Conservation (phyloP, 2,797 vertebrate species). For the Eutrigla gurnardus region DNA sequence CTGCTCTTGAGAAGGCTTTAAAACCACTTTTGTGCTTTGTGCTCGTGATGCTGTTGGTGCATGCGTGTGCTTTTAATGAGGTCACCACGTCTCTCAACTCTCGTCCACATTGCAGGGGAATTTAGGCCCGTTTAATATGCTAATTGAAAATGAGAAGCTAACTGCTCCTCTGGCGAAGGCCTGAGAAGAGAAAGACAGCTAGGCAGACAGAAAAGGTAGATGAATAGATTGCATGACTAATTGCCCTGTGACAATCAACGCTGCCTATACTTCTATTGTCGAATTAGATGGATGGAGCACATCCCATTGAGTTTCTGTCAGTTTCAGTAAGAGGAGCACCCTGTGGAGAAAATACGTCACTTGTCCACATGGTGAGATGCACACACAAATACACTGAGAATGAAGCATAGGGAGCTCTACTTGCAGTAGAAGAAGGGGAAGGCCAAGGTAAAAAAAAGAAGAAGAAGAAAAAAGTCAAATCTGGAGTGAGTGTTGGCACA, state of each 20-base stretch:
- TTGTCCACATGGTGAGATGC: constrained; percentile 29
- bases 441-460: background rate
- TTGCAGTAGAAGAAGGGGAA: background rate
- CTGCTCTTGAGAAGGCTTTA: constrained; percentile 54
- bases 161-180: constrained; percentile 52
- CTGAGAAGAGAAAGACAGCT: constrained; percentile 1
- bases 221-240: constrained; percentile 25
- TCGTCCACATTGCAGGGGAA: constrained; percentile 61
- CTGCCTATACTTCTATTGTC: constrained; percentile 3
- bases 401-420: constrained; percentile 8
- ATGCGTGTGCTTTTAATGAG: constrained; percentile 60
- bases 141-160: constrained; percentile 71
- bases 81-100: constrained; percentile 61
- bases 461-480: background rate
- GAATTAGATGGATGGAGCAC: constrained; percentile 12
- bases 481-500: background rate
- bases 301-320: constrained; percentile 34
- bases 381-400: background rate
- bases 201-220: constrained; percentile 17
- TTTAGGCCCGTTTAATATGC: constrained; percentile 72
- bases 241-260: constrained; percentile 20
- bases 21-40: constrained; percentile 47
- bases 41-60: constrained; percentile 21
- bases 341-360: constrained; percentile 32
- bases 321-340: constrained; percentile 17